phyloP scores from a whole-genome alignment of 2,888 invertebrate genomes.

The Euplexia lucipara region DNA sequence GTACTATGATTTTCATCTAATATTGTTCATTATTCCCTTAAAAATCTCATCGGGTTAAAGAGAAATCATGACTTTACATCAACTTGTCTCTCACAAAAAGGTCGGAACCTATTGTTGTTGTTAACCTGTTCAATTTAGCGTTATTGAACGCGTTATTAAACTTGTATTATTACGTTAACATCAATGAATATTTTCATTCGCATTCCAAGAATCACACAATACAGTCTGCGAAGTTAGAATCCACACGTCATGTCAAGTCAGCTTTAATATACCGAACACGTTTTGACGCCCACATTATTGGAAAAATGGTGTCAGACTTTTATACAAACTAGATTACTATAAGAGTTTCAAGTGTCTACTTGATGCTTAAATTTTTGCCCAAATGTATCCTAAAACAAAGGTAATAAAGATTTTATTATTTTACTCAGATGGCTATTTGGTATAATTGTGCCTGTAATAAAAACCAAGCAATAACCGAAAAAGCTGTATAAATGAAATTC shows the following conservation, averaged over 20 bases:
- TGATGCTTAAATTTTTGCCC: no score
- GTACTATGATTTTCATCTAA: no score
- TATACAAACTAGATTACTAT: no score
- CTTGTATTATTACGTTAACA: not conserved
- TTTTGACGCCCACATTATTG: constrained; percentile 6
- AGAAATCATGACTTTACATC: no score
- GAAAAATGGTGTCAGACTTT: constrained; percentile 3
- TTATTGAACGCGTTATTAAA: constrained; percentile 7
- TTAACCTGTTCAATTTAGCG: constrained; percentile 17
- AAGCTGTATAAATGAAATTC: constrained; percentile 64
- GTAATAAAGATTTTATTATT: constrained; percentile 35
- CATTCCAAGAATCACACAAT: constrained; percentile 4
- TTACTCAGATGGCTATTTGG: constrained; percentile 20
- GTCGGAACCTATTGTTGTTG: constrained; percentile 5
- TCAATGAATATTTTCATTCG: constrained; percentile 2
- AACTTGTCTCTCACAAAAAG: constrained; percentile 17
- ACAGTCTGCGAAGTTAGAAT: constrained; percentile 7
- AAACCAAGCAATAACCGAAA: constrained; percentile 44
- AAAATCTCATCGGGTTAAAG: no score
- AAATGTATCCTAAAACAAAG: constrained; percentile 10
- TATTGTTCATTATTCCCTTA: no score
- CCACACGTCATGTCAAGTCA: constrained; percentile 18
- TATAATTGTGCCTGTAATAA: constrained; percentile 43
- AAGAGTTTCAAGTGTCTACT: no score
- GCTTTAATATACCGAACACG: constrained; percentile 18